phyloP scores from a whole-genome alignment of 2,797 vertebrate species.

The Ispidina picta region DNA sequence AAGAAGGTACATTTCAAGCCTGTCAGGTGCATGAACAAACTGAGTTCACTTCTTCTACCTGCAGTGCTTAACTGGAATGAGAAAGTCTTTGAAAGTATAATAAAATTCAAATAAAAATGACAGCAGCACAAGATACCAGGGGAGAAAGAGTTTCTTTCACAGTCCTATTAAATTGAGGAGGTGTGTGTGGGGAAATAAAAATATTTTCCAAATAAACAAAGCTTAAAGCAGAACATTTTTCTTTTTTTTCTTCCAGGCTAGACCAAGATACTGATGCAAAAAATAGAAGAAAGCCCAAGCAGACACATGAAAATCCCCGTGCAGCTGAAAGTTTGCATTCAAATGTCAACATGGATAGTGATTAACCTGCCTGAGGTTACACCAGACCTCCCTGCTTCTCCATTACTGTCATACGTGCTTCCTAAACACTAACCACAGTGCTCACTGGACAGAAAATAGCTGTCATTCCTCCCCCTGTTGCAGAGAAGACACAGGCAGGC shows the following conservation, averaged over 20 bases:
- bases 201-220: neutral
- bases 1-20: neutral
- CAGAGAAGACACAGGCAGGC: neutral
- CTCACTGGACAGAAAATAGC: neutral
- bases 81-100: neutral
- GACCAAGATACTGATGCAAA: neutral
- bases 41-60: neutral
- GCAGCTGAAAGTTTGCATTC: neutral
- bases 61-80: neutral
- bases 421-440: neutral
- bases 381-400: slow-evolving; percentile 21
- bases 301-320: neutral
- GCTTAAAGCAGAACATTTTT: neutral
- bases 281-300: neutral
- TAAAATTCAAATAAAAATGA: neutral
- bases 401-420: neutral
- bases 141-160: neutral
- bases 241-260: neutral
- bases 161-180: neutral
- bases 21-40: neutral
- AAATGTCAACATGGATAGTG: neutral
- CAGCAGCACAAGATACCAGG: neutral
- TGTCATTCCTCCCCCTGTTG: neutral
- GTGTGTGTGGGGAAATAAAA: neutral
- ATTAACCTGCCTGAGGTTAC: slow-evolving; percentile 12